These are phyloP conservation scores for Protonibea diacanthus DNA, from an alignment of 2,797 vertebrate species.

Conservation along the genomic window DNA sequence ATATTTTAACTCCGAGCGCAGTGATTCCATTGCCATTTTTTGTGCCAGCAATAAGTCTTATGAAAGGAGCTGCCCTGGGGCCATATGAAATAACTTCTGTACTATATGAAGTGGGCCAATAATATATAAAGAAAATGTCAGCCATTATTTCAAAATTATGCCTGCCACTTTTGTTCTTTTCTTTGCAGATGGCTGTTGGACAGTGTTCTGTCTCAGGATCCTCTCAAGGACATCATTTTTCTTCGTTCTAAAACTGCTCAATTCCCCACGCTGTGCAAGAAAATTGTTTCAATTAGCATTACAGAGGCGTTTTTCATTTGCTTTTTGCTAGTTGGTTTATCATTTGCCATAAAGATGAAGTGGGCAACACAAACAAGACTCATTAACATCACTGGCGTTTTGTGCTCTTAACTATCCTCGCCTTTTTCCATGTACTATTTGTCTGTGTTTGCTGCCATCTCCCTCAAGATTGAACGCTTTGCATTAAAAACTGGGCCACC, in stretches of 20 bases:
- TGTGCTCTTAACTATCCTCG: constrained; percentile 65
- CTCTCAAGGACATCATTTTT: constrained; percentile 54
- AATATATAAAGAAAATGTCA: constrained; percentile 61
- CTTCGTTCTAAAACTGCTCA: constrained; percentile 35
- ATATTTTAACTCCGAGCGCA: constrained; percentile 41
- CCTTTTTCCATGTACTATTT: constrained; percentile 61
- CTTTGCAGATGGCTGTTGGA: constrained; percentile 30
- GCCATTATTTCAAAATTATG: constrained; percentile 50
- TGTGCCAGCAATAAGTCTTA: constrained; percentile 39
- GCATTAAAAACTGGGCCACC: constrained; percentile 79
- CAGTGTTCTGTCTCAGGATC: constrained; percentile 20
- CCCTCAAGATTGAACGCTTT: constrained; percentile 77
- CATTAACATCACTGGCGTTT: constrained; percentile 68
- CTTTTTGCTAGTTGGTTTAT: constrained; percentile 71
- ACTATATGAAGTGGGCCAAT: constrained; percentile 57
- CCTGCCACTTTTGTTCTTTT: constrained; percentile 16
- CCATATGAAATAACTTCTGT: constrained; percentile 48
- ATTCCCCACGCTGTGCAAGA: constrained; percentile 29
- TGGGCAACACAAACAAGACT: constrained; percentile 64
- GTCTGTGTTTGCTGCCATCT: constrained; percentile 78
- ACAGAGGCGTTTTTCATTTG: constrained; percentile 66
- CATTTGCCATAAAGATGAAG: constrained; percentile 73
- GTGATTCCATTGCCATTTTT: constrained; percentile 22
- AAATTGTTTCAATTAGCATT: constrained; percentile 77
- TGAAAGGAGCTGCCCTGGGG: constrained; percentile 27